Base-by-base conservation (phyloP, 2,888 invertebrate genomes). In the Ctena decussata region DNA sequence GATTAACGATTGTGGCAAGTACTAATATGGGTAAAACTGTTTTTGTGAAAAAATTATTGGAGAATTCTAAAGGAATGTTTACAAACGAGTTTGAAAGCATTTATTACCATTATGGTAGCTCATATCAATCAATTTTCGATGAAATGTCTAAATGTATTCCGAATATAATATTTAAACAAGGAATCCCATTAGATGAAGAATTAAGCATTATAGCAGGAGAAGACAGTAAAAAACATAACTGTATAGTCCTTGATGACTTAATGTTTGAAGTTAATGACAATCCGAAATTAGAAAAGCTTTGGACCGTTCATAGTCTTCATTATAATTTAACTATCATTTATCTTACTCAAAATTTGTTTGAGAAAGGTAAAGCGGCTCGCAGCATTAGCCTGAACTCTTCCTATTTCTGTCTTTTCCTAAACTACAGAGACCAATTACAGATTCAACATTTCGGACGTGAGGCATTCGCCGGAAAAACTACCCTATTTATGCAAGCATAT, bases 301-400 rank as follows among this genome's bases (percentile, higher is more conserved):
- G 60, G 46, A 73, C 73, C 8, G 53, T 69, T 49, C 39, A 74
- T 21, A 65, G 69, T 24, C 78, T 77, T 49, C 77, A 82, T 82
- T 78, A 49, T n/a, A 73, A 82, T 30, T 37, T 78, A 57, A 74
- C 77, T 18, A 37, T 82, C 0, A 69, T 82, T 30, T 82, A 69
- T 57, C 57, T 82, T 0, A 46, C 73, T 46, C 82, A 82, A 27
- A 77, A 77, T 60, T 8, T 82, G 1, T 82, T 73, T 30, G 37
- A 69, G 44, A 77, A 77, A 53, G 41, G 46, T 18, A 41, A 30
- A n/a, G 39, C 77, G 21, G 77, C 65, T 60, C 60, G 60, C 60
- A 60, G 60, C 27, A 60, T 60, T 30, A 60, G 60, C 27, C 24
- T 60, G 21, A 60, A 60, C 30, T 27, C 24, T 11, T 60, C 60